Evolutionary conservation across 2,797 vertebrate species (phyloP), one percentile per base, ranked within the genome.

Genomic region (Petrocephalus schoutedeni): DNA sequence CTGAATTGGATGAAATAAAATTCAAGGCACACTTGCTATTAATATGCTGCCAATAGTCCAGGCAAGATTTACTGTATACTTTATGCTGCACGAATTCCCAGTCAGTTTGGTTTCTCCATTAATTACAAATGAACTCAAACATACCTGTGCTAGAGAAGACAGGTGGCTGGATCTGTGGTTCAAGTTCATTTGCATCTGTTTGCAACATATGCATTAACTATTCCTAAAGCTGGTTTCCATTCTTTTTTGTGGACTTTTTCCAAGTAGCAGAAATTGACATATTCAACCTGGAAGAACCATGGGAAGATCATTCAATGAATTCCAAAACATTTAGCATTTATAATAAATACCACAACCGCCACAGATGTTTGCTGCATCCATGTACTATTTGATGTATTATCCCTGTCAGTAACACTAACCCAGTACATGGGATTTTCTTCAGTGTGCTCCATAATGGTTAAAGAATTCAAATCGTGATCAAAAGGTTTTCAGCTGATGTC

Each of bases 41-140:
- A 77, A 90, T 92, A 54, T 71, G 86, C 61, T 89, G 90, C 59
- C 87, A 85, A 86, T 91, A 23, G 89, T 90, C 91, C 91, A 88
- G 89, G 36, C 80, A 85, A 91, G 92, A 90, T 89, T 87, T 58
- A 87, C 89, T 87, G 84, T 41, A 77, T 91, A 93, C 90, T 86
- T 88, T 23, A 32, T 57, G 90, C 93, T 89, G 74, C 88, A 93
- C 87, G 87, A 89, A 93, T 32, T 32, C 64, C 91, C 89, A 77
- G 89, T 86, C 89, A 88, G 91, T 91, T 92, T 90, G 91, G 92
- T 86, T 93, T 92, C 71, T 77, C 19, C 41, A 12, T 5, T 92
- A 21, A 21, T 83, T 94, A 94, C 93, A 94, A 87, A 90, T 90
- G 91, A 54, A 87, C 16, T 87, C 90, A 77, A 9, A 77, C 16